Evolutionary conservation across 2,888 invertebrate genomes (phyloP).

Genomic region (Listrodromus nycthemerus): DNA sequence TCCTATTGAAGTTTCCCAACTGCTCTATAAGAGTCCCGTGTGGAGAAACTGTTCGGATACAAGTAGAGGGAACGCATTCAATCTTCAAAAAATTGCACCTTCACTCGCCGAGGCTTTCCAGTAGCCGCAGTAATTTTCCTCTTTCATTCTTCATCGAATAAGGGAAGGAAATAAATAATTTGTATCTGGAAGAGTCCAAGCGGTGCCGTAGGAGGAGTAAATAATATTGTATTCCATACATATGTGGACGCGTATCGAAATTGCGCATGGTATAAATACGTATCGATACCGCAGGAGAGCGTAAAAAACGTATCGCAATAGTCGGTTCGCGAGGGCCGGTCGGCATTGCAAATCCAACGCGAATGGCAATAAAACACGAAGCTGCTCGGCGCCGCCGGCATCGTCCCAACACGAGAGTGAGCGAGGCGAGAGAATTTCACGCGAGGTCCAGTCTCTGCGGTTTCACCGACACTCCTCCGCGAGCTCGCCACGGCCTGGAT

Average conservation of each 20-base stretch:
- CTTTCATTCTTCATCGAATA: constrained; percentile 4
- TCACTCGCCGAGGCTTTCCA: constrained; percentile 6
- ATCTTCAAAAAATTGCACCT: constrained; percentile 4
- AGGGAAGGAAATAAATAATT: constrained; percentile 25
- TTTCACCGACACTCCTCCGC: constrained; percentile 41
- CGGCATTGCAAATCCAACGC: constrained; percentile 60
- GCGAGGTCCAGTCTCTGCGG: constrained; percentile 43
- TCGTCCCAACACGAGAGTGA: constrained; percentile 18
- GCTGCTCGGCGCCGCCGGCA: constrained; percentile 52
- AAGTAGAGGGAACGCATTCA: not conserved
- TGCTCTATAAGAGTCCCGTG: not conserved
- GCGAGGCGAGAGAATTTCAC: constrained; percentile 38
- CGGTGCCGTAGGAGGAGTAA: constrained; percentile 18
- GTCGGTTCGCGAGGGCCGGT: constrained; percentile 54
- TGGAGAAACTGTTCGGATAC: not conserved
- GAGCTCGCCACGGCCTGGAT: constrained; percentile 42
- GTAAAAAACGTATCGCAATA: constrained; percentile 57
- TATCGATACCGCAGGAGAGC: constrained; percentile 34
- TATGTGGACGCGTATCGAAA: constrained; percentile 1
- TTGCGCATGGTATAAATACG: constrained; percentile 39
- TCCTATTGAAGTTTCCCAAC: not conserved
- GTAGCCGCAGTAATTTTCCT: not conserved
- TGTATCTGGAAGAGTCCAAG: constrained; percentile 39
- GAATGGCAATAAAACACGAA: constrained; percentile 65
- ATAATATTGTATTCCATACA: constrained; percentile 36